These are phyloP conservation scores for Drosophila acutilabella DNA, from an alignment of 2,888 invertebrate genomes.

Conservation along the genomic window DNA sequence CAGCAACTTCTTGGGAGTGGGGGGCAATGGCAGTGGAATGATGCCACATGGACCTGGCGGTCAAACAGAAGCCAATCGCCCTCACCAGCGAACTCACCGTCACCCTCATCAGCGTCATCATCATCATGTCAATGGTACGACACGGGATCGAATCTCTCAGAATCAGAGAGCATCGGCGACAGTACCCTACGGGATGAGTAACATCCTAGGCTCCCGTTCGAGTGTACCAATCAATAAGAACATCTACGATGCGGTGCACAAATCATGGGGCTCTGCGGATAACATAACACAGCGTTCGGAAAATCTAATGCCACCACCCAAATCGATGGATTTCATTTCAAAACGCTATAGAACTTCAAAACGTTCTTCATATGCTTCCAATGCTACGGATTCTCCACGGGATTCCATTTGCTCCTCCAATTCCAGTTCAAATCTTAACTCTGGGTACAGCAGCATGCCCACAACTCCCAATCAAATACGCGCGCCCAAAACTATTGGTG, in stretches of 20 bases:
- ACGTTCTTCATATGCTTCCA: slow-evolving; percentile 83
- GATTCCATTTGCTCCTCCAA: slow-evolving; percentile 81
- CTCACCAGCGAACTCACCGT: slow-evolving; percentile 86
- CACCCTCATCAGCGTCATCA: slow-evolving; percentile 83
- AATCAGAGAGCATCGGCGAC: slow-evolving; percentile 80
- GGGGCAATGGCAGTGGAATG: slow-evolving; percentile 86
- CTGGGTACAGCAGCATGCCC: slow-evolving; percentile 88
- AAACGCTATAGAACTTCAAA: slow-evolving; percentile 88
- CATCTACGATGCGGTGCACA: slow-evolving; percentile 90
- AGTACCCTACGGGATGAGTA: slow-evolving; percentile 75
- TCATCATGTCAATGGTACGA: slow-evolving; percentile 82
- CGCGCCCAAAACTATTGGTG: slow-evolving; percentile 78
- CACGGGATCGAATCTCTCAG: slow-evolving; percentile 75
- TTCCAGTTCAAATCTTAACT: slow-evolving; percentile 79
- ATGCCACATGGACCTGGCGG: slow-evolving; percentile 68
- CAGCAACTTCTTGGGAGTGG: slow-evolving; percentile 95
- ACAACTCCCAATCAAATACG: slow-evolving; percentile 89
- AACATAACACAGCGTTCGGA: slow-evolving; percentile 89
- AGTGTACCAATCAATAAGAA: slow-evolving; percentile 80
- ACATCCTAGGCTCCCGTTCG: slow-evolving; percentile 73
- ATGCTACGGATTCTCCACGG: slow-evolving; percentile 77
- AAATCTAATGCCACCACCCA: slow-evolving; percentile 91
- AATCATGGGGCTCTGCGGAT: slow-evolving; percentile 96
- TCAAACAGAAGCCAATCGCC: slow-evolving; percentile 78
- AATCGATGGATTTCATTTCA: slow-evolving; percentile 88